Evolutionary conservation across 2,888 invertebrate species (phyloP).

Genomic region (Balanococcus diminutus): DNA sequence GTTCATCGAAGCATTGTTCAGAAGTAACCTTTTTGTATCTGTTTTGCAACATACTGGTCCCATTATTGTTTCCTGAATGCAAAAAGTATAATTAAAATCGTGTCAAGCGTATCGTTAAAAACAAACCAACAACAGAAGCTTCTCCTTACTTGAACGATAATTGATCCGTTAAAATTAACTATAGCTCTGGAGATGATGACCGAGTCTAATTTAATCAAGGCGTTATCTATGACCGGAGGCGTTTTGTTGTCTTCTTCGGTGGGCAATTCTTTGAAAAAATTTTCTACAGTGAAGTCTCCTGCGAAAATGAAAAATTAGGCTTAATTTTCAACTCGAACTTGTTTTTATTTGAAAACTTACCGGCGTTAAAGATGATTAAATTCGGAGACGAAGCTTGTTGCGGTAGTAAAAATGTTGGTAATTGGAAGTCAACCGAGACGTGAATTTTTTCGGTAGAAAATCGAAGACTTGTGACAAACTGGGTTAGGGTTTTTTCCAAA

Average conservation of each 20-base stretch:
- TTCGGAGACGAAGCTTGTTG: slow-evolving; percentile 81
- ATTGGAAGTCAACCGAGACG: slow-evolving; percentile 72
- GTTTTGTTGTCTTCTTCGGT: slow-evolving; percentile 56
- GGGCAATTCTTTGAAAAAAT: slow-evolving; percentile 73
- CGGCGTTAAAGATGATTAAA: slow-evolving; percentile 76
- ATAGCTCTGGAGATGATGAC: slow-evolving; percentile 73
- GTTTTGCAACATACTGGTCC: slow-evolving; percentile 63
- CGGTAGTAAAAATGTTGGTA: slow-evolving; percentile 77
- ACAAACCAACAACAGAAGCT: not conserved
- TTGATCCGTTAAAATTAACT: slow-evolving; percentile 73
- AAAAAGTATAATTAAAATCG: not conserved
- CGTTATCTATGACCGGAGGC: slow-evolving; percentile 70
- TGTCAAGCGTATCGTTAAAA: not conserved
- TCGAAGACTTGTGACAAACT: slow-evolving; percentile 61
- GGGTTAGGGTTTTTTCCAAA: slow-evolving; percentile 62
- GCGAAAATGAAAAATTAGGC: slow-evolving; percentile 57
- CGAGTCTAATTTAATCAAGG: slow-evolving; percentile 72
- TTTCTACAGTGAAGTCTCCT: slow-evolving; percentile 79
- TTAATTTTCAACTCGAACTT: not conserved
- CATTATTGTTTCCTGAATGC: slow-evolving; percentile 71
- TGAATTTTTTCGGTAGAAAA: slow-evolving; percentile 67
- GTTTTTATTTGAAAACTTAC: slow-evolving; percentile 61
- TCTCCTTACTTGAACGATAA: slow-evolving; percentile 72
- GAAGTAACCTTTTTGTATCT: slow-evolving; percentile 18
- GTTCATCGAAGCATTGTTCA: not conserved